These are phyloP conservation scores for Phytoseiulus persimilis DNA, from an alignment of 2,888 invertebrate species.

Conservation along the genomic window DNA sequence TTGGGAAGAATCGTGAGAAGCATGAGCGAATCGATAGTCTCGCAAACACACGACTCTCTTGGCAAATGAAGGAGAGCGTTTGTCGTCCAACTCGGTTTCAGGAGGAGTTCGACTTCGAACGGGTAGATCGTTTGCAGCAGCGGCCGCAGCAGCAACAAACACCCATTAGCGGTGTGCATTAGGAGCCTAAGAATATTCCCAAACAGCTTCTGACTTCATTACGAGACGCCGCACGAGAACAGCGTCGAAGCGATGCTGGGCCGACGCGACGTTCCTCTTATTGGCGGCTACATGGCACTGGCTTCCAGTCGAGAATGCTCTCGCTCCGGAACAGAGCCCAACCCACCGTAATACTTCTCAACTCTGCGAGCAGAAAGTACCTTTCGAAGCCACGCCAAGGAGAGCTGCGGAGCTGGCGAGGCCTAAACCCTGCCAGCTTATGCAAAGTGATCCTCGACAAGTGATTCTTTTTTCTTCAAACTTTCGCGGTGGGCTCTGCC, in stretches of 20 bases:
- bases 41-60: background rate
- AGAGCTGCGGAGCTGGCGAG: no score
- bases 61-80: background rate
- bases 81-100: background rate
- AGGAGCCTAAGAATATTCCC: background rate
- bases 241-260: background rate
- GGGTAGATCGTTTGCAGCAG: background rate
- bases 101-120: background rate
- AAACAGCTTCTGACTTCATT: background rate
- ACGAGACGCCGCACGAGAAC: background rate
- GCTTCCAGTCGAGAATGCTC: no score
- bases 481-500: background rate
- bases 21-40: background rate
- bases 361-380: background rate
- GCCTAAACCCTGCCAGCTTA: background rate
- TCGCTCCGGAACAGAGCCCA: background rate
- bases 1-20: background rate
- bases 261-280: no score
- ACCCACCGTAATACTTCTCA: background rate
- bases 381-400: background rate
- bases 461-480: background rate
- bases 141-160: background rate
- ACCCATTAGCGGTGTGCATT: background rate
- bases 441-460: background rate
- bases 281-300: no score